Base-by-base conservation (phyloP, 1,140 invertebrate genomes). In the Gryon sp. region DNA sequence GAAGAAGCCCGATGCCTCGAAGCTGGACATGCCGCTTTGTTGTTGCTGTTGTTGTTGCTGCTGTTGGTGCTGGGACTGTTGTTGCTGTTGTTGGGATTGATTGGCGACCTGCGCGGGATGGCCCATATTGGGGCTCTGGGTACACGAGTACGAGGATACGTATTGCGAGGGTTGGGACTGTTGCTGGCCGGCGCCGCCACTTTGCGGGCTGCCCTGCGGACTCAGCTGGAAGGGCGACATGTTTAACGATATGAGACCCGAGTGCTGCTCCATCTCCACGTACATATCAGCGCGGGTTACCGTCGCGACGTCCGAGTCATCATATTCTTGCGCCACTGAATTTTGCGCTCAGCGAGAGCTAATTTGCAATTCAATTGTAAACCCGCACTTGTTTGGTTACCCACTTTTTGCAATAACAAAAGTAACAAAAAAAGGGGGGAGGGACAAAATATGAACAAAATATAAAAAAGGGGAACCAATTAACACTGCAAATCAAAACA, bases 231-330 rank as follows among this genome's bases (percentile, higher is more conserved):
- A 93, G 72, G 94, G 93, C 86, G 94, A 94, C 93, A 95, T 94
- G 90, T 94, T 95, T 79, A 95, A 91, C 86, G 94, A 94, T 90
- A 95, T 93, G 87, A 95, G 91, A 90, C 93, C 92, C 89, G 94
- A 92, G 89, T 94, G 93, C 88, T 93, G 93, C 91, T 94, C 93
- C 93, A 94, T 94, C 89, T 93, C 92, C 90, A 93, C 92, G 92
- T 93, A 93, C 93, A 94, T 93, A 90, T 91, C 91, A 91, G 90
- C 59, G 76, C 80, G 52, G 70, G 75, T 57, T 65, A 62, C 57
- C 57, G 48, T 63, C 60, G 36, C 46, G 53, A 70, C 55, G 53
- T 60, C 46, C 66, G 36, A 52, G 9, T 60, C 66, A n/a, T n/a
- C n/a, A 70, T 60, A 48, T 26, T 59, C 55, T 11, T 11, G 14